phyloP scores from a whole-genome alignment of 2,113 vertebrate species.

The Cacatua alba region DNA sequence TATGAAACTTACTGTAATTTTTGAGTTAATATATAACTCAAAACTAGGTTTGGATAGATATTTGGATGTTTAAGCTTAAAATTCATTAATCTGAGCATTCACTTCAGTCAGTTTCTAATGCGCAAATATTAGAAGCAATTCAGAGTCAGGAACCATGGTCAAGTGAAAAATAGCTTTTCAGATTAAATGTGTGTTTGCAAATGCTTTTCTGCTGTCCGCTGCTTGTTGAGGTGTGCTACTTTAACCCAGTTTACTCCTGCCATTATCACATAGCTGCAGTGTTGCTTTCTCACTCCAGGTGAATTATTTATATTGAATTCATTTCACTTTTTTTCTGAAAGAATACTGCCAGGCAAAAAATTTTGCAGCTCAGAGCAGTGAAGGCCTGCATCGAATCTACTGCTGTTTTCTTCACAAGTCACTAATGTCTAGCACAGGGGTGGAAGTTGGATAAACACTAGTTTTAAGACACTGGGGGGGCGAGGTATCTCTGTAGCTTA shows the following conservation, averaged over 20 bases:
- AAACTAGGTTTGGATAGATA: background rate
- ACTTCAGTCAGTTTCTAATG: background rate
- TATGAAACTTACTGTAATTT: background rate
- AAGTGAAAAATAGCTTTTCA: background rate
- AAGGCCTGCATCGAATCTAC: background rate
- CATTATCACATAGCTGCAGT: background rate
- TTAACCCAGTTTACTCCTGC: background rate
- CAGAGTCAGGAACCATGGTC: background rate
- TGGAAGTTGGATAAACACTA: background rate
- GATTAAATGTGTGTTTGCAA: background rate
- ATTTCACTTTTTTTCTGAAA: background rate
- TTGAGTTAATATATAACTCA: background rate
- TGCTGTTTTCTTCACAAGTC: background rate
- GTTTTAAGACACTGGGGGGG: background rate
- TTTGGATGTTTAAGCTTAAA: background rate
- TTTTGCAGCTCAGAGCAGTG: background rate
- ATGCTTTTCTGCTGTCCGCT: rapidly evolving
- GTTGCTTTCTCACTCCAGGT: background rate
- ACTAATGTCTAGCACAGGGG: background rate
- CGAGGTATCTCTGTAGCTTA: background rate
- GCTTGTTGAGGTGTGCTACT: background rate
- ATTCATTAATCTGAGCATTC: background rate
- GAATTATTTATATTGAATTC: conserved; percentile 2
- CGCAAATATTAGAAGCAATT: background rate
- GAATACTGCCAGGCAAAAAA: background rate